Conservation (phyloP, 1,140 invertebrate genomes). For the Lepidotrigona ventralis region DNA sequence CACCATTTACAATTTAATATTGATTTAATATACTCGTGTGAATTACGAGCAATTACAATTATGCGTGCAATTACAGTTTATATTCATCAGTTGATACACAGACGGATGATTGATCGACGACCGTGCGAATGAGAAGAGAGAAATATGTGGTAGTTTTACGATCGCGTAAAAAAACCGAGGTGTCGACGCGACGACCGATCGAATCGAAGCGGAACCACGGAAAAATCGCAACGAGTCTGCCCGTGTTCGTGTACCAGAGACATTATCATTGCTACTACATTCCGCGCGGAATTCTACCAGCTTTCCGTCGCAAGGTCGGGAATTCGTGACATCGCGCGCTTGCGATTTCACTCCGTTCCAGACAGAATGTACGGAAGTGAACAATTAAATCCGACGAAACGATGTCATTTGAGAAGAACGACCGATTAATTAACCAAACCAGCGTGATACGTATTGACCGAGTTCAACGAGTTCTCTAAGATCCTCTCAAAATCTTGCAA, state of each 20-base stretch:
- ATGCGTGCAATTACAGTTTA: neutral
- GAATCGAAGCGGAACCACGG: conserved; percentile 29
- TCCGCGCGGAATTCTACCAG: conserved; percentile 38
- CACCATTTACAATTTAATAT: neutral
- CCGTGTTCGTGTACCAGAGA: conserved; percentile 1
- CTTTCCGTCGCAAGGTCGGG: conserved; percentile 17
- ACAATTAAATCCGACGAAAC: neutral
- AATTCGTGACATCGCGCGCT: conserved; percentile 36
- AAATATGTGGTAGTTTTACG: conserved; percentile 7
- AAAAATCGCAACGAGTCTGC: conserved; percentile 10
- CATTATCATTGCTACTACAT: conserved; percentile 23
- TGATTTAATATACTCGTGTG: too few species aligned
- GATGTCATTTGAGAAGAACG: too few species aligned
- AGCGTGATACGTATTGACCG: too few species aligned
- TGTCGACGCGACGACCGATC: neutral
- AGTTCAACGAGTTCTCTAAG: too few species aligned
- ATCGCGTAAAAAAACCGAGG: conserved; percentile 12
- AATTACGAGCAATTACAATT: too few species aligned
- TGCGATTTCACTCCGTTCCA: neutral
- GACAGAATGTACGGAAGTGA: neutral
- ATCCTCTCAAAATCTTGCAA: too few species aligned
- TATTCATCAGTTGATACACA: neutral
- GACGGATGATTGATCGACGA: neutral
- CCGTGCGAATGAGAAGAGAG: neutral
- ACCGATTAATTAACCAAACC: too few species aligned